phyloP scores from a whole-genome alignment of 2,113 vertebrate species.

The Polypterus senegalus region DNA sequence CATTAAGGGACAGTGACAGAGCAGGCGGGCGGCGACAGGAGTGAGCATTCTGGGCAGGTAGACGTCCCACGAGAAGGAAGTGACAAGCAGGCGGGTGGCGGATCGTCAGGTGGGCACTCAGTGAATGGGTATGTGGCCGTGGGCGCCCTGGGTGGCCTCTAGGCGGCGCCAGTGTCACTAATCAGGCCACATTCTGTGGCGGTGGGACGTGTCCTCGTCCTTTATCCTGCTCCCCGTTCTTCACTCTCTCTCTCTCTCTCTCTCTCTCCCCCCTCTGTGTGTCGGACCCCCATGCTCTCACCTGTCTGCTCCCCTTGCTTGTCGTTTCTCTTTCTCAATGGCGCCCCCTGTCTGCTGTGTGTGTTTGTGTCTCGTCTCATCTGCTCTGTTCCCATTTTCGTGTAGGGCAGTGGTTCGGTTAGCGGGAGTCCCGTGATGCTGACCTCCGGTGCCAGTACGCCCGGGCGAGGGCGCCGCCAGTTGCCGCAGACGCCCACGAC shows the following conservation, averaged over 20 bases:
- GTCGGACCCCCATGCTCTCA: slow-evolving; percentile 9
- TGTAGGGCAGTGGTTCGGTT: slow-evolving; percentile 83
- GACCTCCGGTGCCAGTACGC: slow-evolving; percentile 77
- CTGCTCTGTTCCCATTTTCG: slow-evolving; percentile 75
- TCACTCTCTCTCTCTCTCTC: slow-evolving; percentile 17
- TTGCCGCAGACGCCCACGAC: slow-evolving; percentile 84
- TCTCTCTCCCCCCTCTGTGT: not conserved
- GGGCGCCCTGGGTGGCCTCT: too few species aligned
- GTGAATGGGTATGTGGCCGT: too few species aligned
- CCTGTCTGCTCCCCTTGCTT: slow-evolving; percentile 39
- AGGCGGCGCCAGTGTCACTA: too few species aligned
- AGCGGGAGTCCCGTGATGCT: slow-evolving; percentile 71
- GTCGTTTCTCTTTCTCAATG: slow-evolving; percentile 29
- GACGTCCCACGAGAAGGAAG: too few species aligned
- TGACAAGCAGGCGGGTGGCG: too few species aligned
- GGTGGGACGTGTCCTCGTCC: not conserved
- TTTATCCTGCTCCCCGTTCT: slow-evolving; percentile 19
- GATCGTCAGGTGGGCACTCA: too few species aligned
- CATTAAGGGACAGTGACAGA: too few species aligned
- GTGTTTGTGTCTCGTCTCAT: slow-evolving; percentile 22
- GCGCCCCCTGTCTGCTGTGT: slow-evolving; percentile 6
- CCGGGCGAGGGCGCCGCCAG: slow-evolving; percentile 79
- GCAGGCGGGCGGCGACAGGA: too few species aligned
- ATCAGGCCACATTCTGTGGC: not conserved
- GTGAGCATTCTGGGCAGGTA: too few species aligned